A percentile compares a stretch with the other conserved stretches of the same genome.
Evolutionary conservation across 1,140 invertebrate genomes (phyloP).

Genomic region (Diachasmimorpha longicaudata): DNA sequence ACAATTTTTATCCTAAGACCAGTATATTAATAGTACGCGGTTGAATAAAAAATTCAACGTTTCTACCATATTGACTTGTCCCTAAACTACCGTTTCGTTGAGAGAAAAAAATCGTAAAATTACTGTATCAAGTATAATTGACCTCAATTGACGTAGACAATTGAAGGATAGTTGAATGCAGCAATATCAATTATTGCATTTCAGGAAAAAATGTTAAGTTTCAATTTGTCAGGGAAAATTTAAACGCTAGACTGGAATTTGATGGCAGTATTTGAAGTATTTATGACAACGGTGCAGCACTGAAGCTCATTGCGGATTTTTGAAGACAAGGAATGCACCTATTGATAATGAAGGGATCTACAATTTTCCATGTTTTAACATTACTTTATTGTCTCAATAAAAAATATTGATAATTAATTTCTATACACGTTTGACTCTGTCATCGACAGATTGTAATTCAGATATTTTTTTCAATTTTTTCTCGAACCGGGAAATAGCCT

Average conservation of each 20-base stretch:
- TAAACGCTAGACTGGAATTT: neutral
- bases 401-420: neutral
- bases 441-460: slow-evolving; percentile 38
- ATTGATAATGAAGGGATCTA: neutral
- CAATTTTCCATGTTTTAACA: neutral
- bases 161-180: neutral
- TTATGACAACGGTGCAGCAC: neutral
- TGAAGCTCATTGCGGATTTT: neutral
- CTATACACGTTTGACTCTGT: slow-evolving; percentile 41
- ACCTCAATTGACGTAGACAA: neutral
- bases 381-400: neutral
- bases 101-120: neutral
- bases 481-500: slow-evolving; percentile 51
- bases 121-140: neutral
- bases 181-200: neutral
- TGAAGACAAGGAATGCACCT: neutral
- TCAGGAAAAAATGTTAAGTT: neutral
- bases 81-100: neutral
- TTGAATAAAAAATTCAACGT: neutral
- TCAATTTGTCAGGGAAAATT: slow-evolving; percentile 1
- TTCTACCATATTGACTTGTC: neutral
- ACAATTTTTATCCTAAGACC: neutral
- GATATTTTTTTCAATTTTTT: slow-evolving; percentile 58
- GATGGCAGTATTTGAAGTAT: neutral
- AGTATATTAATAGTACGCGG: neutral